Percentiles rank a stretch among this genome's conserved stretches.
Evolutionary conservation across 64 coral and sea anemone species (phyloP).

Genomic region (Acropora yongei): DNA sequence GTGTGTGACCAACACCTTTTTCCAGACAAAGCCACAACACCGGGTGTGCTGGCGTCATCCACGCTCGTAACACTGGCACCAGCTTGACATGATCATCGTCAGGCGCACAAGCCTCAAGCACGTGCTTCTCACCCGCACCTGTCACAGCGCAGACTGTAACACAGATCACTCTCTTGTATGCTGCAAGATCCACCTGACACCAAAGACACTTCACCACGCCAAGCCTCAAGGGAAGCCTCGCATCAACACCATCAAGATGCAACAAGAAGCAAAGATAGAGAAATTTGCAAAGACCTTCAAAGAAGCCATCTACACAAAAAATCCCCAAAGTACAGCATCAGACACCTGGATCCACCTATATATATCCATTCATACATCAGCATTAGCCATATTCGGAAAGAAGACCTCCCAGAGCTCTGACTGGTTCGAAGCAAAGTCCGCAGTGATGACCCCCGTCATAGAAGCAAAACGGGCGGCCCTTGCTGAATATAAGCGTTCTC

Average conservation of each 20-base stretch:
- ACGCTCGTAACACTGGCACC: too few relatives aligned
- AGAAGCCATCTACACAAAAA: not conserved
- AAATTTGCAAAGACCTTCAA: constrained; percentile 24
- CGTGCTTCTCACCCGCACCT: too few relatives aligned
- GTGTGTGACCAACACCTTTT: too few relatives aligned
- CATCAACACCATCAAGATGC: constrained; percentile 38
- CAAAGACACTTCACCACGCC: not conserved
- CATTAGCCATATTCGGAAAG: constrained; percentile 48
- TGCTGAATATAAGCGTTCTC: constrained; percentile 22
- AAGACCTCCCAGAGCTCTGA: not conserved
- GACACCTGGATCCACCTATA: not conserved
- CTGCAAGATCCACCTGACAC: too few relatives aligned
- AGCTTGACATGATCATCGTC: too few relatives aligned
- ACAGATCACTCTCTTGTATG: too few relatives aligned
- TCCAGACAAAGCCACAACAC: too few relatives aligned
- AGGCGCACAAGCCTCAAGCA: too few relatives aligned
- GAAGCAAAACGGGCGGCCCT: constrained; percentile 1
- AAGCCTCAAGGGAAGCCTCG: constrained; percentile 1
- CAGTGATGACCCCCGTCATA: constrained; percentile 44
- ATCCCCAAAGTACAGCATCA: not conserved
- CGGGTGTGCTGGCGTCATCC: too few relatives aligned
- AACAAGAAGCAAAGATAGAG: not conserved
- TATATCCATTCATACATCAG: constrained; percentile 2
- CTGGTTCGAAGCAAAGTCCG: constrained; percentile 55
- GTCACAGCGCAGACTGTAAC: too few relatives aligned